Evolutionary conservation across 2,888 invertebrate species (phyloP).

Genomic region (Nomada flava): DNA sequence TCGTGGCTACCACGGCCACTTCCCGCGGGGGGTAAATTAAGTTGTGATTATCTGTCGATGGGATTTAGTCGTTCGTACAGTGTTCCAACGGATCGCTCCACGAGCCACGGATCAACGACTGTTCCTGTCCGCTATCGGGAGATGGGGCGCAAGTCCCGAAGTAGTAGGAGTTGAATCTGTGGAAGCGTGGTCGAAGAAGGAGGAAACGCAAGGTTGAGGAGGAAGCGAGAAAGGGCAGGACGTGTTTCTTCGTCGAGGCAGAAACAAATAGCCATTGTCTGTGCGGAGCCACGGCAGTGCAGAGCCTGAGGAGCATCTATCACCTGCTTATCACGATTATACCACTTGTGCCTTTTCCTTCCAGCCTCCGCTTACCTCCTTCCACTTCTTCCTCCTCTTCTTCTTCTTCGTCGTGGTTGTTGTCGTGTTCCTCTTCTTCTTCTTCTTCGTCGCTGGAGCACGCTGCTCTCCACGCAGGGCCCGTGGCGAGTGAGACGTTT

Average conservation of each 20-base stretch:
- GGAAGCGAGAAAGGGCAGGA: conserved; percentile 52
- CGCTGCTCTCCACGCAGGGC: background rate
- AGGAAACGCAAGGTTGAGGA: conserved; percentile 22
- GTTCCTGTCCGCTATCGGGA: background rate
- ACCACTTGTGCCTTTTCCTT: conserved; percentile 80
- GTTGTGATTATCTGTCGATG: conserved; percentile 84
- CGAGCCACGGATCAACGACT: conserved; percentile 20
- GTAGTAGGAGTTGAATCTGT: conserved; percentile 10
- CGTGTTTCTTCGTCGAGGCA: conserved; percentile 74
- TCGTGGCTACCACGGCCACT: conserved; percentile 63
- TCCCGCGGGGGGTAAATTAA: conserved; percentile 83
- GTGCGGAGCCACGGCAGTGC: conserved; percentile 78
- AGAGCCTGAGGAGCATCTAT: conserved; percentile 83
- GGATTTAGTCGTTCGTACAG: conserved; percentile 79
- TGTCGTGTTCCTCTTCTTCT: conserved; percentile 33
- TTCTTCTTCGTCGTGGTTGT: conserved; percentile 17
- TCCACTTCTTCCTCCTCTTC: conserved; percentile 24
- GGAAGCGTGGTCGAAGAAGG: conserved; percentile 26
- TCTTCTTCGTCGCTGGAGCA: background rate
- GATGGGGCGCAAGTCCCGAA: background rate
- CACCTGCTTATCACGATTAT: conserved; percentile 84
- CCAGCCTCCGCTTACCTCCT: conserved; percentile 59
- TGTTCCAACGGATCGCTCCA: conserved; percentile 54
- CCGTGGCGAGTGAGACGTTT: conserved; percentile 77
- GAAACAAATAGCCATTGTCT: conserved; percentile 84